A percentile compares a stretch with the other conserved stretches of the same genome.
Evolutionary conservation across 2,113 vertebrate species (phyloP).

Genomic region (Anarhynchus alexandrinus): DNA sequence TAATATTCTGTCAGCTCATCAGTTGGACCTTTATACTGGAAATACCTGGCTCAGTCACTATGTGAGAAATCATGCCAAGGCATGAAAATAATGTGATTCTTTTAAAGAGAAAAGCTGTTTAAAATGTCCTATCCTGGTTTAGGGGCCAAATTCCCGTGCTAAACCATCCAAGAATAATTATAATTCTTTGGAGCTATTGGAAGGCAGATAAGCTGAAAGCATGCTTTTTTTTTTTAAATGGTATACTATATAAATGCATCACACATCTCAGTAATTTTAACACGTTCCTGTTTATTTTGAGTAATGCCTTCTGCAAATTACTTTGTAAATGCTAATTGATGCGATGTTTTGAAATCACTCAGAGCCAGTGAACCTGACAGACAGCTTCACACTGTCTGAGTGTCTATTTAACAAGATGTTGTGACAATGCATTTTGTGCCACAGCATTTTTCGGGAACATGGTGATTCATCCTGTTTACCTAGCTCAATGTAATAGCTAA

Average conservation of each 20-base stretch:
- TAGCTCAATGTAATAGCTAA: not conserved
- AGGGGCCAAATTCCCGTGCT: not conserved
- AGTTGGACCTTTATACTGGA: conserved; percentile 25
- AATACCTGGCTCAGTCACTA: conserved; percentile 41
- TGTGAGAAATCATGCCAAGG: conserved; percentile 29
- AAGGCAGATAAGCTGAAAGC: not conserved
- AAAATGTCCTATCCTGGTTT: not conserved
- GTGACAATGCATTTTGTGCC: not conserved
- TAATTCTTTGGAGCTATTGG: not conserved
- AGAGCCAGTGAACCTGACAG: not conserved
- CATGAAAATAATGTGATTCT: conserved; percentile 43
- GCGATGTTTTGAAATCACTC: not conserved
- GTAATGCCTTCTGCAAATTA: not conserved
- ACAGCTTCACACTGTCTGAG: not conserved
- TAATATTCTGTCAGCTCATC: conserved; percentile 58
- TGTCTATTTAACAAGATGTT: not conserved
- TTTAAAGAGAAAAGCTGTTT: conserved; percentile 21
- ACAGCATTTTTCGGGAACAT: not conserved
- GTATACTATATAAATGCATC: not conserved
- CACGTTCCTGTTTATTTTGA: not conserved
- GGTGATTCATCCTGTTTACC: not conserved
- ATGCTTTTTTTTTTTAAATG: not conserved
- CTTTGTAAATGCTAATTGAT: not conserved
- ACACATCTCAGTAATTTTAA: not conserved
- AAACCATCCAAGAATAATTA: conserved; percentile 38